Evolutionary conservation across 2,888 invertebrate genomes (phyloP).

Genomic region (Euspilapteryx auroguttella): DNA sequence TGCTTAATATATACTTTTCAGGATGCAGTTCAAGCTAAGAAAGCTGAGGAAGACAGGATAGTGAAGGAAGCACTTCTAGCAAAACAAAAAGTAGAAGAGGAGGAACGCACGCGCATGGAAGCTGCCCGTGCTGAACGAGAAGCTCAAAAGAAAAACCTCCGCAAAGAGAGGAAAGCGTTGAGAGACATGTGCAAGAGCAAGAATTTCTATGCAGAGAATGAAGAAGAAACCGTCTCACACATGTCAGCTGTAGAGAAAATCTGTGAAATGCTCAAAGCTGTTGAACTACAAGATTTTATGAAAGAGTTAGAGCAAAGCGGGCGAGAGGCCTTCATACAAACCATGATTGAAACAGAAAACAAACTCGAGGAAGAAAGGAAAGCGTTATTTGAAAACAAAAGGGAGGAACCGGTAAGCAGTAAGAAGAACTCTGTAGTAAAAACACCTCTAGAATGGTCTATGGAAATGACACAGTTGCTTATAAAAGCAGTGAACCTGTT

Average conservation of each 20-base stretch:
- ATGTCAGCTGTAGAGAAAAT: slow-evolving; percentile 93
- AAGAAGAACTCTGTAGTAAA: slow-evolving; percentile 45
- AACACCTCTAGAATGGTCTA: slow-evolving; percentile 73
- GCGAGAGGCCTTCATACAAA: slow-evolving; percentile 65
- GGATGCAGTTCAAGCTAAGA: slow-evolving; percentile 79
- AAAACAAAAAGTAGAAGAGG: slow-evolving; percentile 78
- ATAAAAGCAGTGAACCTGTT: slow-evolving; percentile 98
- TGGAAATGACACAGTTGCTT: slow-evolving; percentile 83
- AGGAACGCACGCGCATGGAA: slow-evolving; percentile 80
- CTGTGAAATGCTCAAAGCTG: slow-evolving; percentile 75
- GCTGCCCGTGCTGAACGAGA: slow-evolving; percentile 85
- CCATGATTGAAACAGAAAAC: slow-evolving; percentile 72
- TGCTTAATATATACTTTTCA: too few species aligned
- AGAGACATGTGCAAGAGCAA: slow-evolving; percentile 79
- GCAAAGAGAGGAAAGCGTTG: slow-evolving; percentile 82
- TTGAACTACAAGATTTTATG: slow-evolving; percentile 77
- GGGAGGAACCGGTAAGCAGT: slow-evolving; percentile 37
- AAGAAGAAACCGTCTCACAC: slow-evolving; percentile 74
- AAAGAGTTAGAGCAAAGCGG: slow-evolving; percentile 67
- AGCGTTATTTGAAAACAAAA: slow-evolving; percentile 56
- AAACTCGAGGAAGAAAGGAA: slow-evolving; percentile 78
- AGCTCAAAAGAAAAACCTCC: slow-evolving; percentile 79
- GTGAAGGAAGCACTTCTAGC: slow-evolving; percentile 72
- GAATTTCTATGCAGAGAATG: slow-evolving; percentile 75
- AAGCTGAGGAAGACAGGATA: slow-evolving; percentile 81